Conservation (phyloP, 2,113 vertebrate genomes). For the Ahaetulla prasina region DNA sequence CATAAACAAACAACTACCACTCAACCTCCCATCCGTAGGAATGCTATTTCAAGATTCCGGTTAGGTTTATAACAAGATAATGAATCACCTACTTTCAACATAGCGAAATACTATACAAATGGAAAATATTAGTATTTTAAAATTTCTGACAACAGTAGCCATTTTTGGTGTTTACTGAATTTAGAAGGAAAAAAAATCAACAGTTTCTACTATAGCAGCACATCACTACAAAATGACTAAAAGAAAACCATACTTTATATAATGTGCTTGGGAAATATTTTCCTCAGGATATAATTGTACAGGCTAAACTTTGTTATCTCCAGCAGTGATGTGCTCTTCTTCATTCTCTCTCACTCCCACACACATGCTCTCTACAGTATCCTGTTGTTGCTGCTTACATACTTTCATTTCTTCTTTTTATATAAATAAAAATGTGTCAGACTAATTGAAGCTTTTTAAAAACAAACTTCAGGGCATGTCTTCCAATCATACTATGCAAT, state of each 20-base stretch:
- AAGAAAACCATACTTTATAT: background rate
- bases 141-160: fast-evolving
- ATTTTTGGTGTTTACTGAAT: background rate
- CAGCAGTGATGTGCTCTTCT: background rate
- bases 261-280: too few species aligned
- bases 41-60: background rate
- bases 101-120: background rate
- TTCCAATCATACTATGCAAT: background rate
- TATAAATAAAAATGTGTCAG: background rate
- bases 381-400: background rate
- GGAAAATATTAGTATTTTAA: background rate
- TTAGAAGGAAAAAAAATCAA: background rate
- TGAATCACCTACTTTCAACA: background rate
- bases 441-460: background rate
- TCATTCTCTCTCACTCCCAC: background rate
- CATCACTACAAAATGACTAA: background rate
- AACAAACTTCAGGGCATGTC: background rate
- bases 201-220: background rate
- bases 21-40: background rate
- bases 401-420: background rate
- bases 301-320: background rate
- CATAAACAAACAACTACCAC: background rate
- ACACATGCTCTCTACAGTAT: background rate
- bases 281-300: background rate
- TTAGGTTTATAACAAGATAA: background rate